A percentile compares a stretch with the other conserved stretches of the same genome.
Conservation (phyloP, 2,797 vertebrate genomes). For the Arrhamphus sclerolepis region DNA sequence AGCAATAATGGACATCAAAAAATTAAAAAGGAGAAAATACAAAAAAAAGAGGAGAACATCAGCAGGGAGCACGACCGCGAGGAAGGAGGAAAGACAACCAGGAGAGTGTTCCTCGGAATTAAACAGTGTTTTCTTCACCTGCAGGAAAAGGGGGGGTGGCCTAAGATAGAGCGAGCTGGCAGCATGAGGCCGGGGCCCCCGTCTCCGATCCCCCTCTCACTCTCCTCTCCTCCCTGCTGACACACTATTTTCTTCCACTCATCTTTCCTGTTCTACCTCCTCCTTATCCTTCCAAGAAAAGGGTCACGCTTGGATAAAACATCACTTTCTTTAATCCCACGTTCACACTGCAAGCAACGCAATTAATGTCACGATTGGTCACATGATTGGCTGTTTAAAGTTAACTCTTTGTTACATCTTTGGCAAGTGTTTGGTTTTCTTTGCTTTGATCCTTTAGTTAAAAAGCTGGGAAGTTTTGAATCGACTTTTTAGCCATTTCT, state of each 20-base stretch:
- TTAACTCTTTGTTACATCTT: not conserved
- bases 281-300: conserved; percentile 15
- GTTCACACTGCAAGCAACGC: conserved; percentile 27
- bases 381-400: not conserved
- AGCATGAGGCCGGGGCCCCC: conserved; percentile 38
- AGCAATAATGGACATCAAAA: conserved; percentile 67
- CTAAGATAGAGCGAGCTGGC: conserved; percentile 35
- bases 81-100: conserved; percentile 31
- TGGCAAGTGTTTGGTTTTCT: not conserved
- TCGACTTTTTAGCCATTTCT: not conserved
- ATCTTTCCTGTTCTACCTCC: conserved; percentile 67
- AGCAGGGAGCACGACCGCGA: conserved; percentile 16
- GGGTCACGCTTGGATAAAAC: conserved; percentile 36
- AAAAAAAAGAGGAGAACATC: conserved; percentile 60
- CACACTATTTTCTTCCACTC: conserved; percentile 47
- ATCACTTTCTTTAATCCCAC: not conserved
- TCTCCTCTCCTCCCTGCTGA: conserved; percentile 64
- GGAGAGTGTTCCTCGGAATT: conserved; percentile 38
- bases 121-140: conserved; percentile 58
- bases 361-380: conserved; percentile 20
- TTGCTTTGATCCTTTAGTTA: conserved; percentile 8
- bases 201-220: conserved; percentile 58
- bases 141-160: conserved; percentile 43
- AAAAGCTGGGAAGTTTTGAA: not conserved
- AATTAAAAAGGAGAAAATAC: conserved; percentile 57